These are phyloP conservation scores for Ctenochaetus hawaiiensis DNA, from an alignment of 2,797 vertebrate species.

Conservation along the genomic window DNA sequence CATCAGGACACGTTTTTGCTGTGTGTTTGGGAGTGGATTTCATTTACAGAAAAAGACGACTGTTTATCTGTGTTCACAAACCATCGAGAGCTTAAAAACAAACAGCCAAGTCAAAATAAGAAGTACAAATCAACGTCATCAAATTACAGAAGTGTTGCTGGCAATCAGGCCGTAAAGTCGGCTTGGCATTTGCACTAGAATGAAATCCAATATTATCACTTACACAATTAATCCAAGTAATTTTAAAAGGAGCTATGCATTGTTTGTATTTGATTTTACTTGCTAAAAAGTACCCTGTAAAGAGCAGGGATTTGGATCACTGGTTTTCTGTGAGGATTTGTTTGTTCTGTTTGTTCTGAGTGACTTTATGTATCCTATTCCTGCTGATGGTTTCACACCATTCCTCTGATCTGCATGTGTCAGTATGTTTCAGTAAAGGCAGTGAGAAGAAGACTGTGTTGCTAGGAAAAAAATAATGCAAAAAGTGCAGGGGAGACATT, in stretches of 20 bases:
- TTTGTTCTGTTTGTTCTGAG: background rate
- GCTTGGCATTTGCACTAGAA: background rate
- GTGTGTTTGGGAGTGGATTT: background rate
- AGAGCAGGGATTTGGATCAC: background rate
- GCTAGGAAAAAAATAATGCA: background rate
- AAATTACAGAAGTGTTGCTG: background rate
- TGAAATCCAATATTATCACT: background rate
- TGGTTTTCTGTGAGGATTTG: background rate
- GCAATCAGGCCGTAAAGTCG: background rate
- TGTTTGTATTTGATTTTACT: too few relatives aligned
- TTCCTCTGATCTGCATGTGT: background rate
- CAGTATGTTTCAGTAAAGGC: background rate
- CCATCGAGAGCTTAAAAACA: background rate
- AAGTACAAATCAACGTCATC: background rate
- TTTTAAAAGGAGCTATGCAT: too few relatives aligned
- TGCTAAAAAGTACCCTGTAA: background rate
- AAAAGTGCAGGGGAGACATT: background rate
- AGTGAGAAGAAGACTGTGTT: background rate
- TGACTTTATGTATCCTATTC: background rate
- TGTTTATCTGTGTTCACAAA: background rate
- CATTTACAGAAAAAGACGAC: background rate
- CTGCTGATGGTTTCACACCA: background rate
- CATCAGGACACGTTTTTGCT: background rate
- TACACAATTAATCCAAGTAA: background rate
- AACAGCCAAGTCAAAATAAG: background rate